A percentile compares a stretch with the other conserved stretches of the same genome.
phyloP scores from a whole-genome alignment of 2,888 invertebrate genomes.

The Meghimatium bilineatum region DNA sequence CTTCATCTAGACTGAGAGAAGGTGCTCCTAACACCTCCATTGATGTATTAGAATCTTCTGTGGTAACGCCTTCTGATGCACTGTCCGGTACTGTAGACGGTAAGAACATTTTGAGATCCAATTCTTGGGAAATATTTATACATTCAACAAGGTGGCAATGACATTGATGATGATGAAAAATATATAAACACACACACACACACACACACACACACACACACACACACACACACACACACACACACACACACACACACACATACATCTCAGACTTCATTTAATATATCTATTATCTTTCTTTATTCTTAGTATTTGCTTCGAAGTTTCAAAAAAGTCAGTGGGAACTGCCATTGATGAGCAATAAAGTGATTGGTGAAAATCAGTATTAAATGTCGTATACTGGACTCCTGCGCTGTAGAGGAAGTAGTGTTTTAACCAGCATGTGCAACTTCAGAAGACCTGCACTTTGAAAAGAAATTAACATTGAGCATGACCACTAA shows the following conservation, averaged over 20 bases:
- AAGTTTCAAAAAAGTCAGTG: too few species aligned
- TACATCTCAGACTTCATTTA: too few species aligned
- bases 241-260: background rate
- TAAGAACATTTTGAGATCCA: background rate
- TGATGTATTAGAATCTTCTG: conserved; percentile 43
- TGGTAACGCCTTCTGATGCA: conserved; percentile 11
- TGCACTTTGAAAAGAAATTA: too few species aligned
- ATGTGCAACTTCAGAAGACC: too few species aligned
- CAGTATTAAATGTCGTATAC: too few species aligned
- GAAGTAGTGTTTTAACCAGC: too few species aligned
- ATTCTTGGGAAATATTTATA: background rate
- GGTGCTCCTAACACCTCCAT: conserved; percentile 43
- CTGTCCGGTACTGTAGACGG: conserved; percentile 39
- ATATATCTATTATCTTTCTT: too few species aligned
- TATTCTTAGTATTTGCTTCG: too few species aligned
- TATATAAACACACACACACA: background rate
- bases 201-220: background rate
- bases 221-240: conserved; percentile 11
- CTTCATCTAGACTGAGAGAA: conserved; percentile 44
- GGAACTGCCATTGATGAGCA: too few species aligned
- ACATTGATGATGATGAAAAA: background rate
- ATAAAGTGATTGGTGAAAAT: too few species aligned
- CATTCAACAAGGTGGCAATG: background rate
- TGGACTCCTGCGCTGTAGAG: too few species aligned
- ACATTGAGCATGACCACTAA: too few species aligned